These are phyloP conservation scores for Perizoma affinitatum DNA, from an alignment of 2,888 invertebrate species.

Conservation along the genomic window DNA sequence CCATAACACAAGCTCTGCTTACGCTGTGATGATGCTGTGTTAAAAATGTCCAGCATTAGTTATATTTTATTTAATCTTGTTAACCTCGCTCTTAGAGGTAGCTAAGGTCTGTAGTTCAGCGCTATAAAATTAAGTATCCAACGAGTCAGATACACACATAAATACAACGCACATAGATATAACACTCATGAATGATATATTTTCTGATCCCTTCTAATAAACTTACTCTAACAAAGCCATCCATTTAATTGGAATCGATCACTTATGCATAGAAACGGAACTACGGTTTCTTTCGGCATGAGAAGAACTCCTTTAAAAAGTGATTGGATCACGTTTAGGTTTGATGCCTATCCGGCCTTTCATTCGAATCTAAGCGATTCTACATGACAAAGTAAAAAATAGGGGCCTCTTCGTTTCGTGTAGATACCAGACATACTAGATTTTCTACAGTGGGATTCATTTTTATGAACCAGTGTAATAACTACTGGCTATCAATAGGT, in stretches of 20 bases:
- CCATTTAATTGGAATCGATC: slow-evolving; percentile 29
- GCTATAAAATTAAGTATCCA: slow-evolving; percentile 19
- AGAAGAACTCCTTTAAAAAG: slow-evolving; percentile 41
- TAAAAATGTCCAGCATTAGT: too few relatives aligned
- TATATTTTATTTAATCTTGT: too few relatives aligned
- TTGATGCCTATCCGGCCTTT: slow-evolving; percentile 25
- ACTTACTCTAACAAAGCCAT: slow-evolving; percentile 22
- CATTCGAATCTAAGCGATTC: background rate
- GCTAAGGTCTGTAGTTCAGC: slow-evolving; percentile 5
- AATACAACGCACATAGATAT: background rate
- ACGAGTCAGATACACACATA: slow-evolving; percentile 9
- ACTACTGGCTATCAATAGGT: too few relatives aligned
- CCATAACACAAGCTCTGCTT: too few relatives aligned
- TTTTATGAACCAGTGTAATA: too few relatives aligned
- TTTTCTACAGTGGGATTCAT: too few relatives aligned
- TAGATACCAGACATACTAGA: too few relatives aligned
- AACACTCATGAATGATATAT: slow-evolving; percentile 16
- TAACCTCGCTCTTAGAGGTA: slow-evolving; percentile 4
- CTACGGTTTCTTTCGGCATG: slow-evolving; percentile 20
- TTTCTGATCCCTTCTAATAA: slow-evolving; percentile 18
- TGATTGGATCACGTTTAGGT: slow-evolving; percentile 54
- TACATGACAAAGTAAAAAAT: slow-evolving; percentile 2
- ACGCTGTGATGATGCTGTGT: too few relatives aligned
- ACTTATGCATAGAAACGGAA: slow-evolving; percentile 34
- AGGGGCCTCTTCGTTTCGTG: too few relatives aligned